These are phyloP conservation scores for Fragum sueziense DNA, from an alignment of 2,888 invertebrate species.

Conservation along the genomic window DNA sequence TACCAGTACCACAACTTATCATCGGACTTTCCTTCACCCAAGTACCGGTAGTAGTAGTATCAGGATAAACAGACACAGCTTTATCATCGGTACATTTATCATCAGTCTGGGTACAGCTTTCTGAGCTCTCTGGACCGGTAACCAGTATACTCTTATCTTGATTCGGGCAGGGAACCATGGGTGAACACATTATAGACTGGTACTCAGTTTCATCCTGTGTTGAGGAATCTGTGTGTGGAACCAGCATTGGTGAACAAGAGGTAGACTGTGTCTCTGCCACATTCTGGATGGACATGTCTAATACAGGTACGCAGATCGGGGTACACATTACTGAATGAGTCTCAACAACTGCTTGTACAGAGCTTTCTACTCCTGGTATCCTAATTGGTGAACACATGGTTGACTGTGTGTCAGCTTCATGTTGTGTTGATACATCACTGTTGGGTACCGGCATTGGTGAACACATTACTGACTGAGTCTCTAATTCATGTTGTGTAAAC, in stretches of 20 bases:
- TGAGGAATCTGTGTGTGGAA: slow-evolving; percentile 22
- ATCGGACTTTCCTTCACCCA: slow-evolving; percentile 62
- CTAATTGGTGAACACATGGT: slow-evolving; percentile 28
- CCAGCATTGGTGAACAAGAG: slow-evolving; percentile 41
- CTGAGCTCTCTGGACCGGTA: slow-evolving; percentile 33
- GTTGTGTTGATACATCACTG: slow-evolving; percentile 25
- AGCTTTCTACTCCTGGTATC: slow-evolving; percentile 18
- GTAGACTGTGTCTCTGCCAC: slow-evolving; percentile 31
- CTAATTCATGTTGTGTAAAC: slow-evolving; percentile 14
- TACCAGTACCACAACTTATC: slow-evolving; percentile 60
- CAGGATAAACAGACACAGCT: slow-evolving; percentile 43
- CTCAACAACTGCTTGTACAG: slow-evolving; percentile 22
- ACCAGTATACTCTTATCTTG: slow-evolving; percentile 46
- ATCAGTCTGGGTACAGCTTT: slow-evolving; percentile 33
- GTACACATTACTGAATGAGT: slow-evolving; percentile 39
- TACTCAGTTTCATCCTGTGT: slow-evolving; percentile 33
- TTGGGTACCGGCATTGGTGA: slow-evolving; percentile 24
- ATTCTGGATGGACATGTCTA: slow-evolving; percentile 42
- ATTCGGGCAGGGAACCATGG: slow-evolving; percentile 46
- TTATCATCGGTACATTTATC: slow-evolving; percentile 21
- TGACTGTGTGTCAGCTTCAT: slow-evolving; percentile 26
- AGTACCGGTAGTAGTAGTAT: slow-evolving; percentile 38
- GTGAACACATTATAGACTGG: slow-evolving; percentile 37
- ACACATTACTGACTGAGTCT: slow-evolving; percentile 25
- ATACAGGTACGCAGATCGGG: slow-evolving; percentile 26